Evolutionary conservation across 2,888 invertebrate species (phyloP).

Genomic region (Ryuthela nishihirai): DNA sequence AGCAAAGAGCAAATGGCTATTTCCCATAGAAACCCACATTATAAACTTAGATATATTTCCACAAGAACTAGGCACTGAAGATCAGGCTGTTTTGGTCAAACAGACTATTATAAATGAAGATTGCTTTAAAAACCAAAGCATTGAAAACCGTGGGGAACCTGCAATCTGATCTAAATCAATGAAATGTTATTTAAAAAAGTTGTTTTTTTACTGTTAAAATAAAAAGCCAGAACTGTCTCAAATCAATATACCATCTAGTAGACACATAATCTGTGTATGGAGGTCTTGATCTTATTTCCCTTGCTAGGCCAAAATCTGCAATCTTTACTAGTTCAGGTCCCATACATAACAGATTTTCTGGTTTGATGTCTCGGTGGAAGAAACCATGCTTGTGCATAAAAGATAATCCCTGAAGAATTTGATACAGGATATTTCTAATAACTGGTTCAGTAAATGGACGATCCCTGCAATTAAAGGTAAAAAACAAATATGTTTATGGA

Average conservation of each 20-base stretch:
- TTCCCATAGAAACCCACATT: no score
- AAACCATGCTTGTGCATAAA: conserved; percentile 99
- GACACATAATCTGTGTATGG: conserved; percentile 99
- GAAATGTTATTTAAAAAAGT: no score
- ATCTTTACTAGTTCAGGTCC: conserved; percentile 96
- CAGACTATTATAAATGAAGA: no score
- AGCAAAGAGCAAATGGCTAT: no score
- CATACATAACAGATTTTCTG: conserved; percentile 94
- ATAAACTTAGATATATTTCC: no score
- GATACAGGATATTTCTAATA: conserved; percentile 79
- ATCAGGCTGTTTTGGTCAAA: no score
- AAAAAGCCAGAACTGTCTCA: neutral
- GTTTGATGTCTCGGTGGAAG: conserved; percentile 98
- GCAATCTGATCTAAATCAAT: no score
- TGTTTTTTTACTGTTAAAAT: no score
- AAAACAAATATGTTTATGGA: no score
- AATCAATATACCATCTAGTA: conserved; percentile 70
- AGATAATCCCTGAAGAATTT: conserved; percentile 88
- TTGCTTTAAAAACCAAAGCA: no score
- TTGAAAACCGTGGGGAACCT: no score
- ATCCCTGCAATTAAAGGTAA: conserved; percentile 23
- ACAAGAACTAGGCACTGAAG: no score
- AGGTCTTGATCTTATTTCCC: conserved; percentile 94
- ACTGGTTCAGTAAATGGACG: conserved; percentile 20
- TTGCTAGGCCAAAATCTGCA: conserved; percentile 94